phyloP scores from a whole-genome alignment of 2,888 invertebrate species.

The Ptilodon capucinus region DNA sequence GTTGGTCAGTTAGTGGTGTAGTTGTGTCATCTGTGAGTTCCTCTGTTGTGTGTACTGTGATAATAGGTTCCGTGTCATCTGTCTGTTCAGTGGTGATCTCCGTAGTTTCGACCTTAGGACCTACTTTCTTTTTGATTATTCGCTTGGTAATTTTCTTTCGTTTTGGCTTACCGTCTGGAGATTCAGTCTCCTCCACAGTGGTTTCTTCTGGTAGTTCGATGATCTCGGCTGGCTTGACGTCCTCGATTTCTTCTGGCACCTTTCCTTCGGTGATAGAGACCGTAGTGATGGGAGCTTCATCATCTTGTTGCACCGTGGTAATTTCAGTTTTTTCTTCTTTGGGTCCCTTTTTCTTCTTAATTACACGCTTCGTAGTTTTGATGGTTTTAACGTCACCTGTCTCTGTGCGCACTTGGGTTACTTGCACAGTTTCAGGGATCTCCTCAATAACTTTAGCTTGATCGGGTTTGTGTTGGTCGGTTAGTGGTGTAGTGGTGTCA shows the following conservation, averaged over 20 bases:
- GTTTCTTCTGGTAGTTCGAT: constrained; percentile 12
- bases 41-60: constrained; percentile 26
- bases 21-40: constrained; percentile 41
- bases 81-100: constrained; percentile 49
- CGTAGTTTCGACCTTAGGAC: constrained; percentile 50
- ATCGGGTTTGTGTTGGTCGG: constrained; percentile 1
- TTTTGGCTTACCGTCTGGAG: constrained; percentile 19
- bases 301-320: constrained; percentile 25
- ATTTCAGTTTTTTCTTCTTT: constrained; percentile 31
- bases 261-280: constrained; percentile 11
- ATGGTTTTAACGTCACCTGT: constrained; percentile 4
- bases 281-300: constrained; percentile 27
- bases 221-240: constrained; percentile 3
- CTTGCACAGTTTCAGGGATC: constrained; percentile 9
- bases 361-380: constrained; percentile 14
- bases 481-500: constrained; percentile 8
- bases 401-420: constrained; percentile 9
- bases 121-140: constrained; percentile 45
- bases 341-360: constrained; percentile 34
- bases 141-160: constrained; percentile 31
- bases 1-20: constrained; percentile 18
- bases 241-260: not conserved
- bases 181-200: constrained; percentile 4
- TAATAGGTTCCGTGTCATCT: constrained; percentile 36
- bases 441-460: constrained; percentile 7